These are phyloP conservation scores for Microplitis deprimator DNA, from an alignment of 2,888 invertebrate species.

Conservation along the genomic window DNA sequence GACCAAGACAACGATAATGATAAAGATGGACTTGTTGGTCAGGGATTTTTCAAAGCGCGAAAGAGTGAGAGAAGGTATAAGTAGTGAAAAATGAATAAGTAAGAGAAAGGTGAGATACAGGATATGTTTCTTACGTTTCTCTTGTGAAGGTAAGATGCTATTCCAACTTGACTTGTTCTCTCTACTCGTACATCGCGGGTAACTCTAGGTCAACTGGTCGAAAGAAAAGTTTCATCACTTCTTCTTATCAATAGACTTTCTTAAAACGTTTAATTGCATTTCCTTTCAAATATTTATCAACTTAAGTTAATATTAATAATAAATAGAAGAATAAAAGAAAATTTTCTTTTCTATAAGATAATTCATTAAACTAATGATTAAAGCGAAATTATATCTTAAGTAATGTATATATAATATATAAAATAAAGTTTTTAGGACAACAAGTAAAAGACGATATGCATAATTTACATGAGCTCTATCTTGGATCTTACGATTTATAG, in stretches of 20 bases:
- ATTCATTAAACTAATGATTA: conserved; percentile 8
- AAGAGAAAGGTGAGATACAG: conserved; percentile 15
- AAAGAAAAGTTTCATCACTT: conserved; percentile 53
- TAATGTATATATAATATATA: conserved; percentile 2
- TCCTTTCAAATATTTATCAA: background rate
- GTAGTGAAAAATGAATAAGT: conserved; percentile 20
- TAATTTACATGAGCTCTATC: conserved; percentile 32
- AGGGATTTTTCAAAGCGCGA: conserved; percentile 13
- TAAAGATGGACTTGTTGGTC: background rate
- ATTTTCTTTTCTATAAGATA: background rate
- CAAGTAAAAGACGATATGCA: conserved; percentile 39
- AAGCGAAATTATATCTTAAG: background rate
- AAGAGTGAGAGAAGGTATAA: background rate
- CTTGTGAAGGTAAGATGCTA: conserved; percentile 32
- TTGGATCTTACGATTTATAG: conserved; percentile 40
- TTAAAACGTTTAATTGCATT: background rate
- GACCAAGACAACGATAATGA: background rate
- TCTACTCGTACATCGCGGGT: conserved; percentile 38
- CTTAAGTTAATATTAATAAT: background rate
- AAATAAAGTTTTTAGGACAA: conserved; percentile 24
- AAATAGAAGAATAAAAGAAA: background rate
- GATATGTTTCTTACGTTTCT: conserved; percentile 5
- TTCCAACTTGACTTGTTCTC: background rate
- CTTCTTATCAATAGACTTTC: conserved; percentile 43
- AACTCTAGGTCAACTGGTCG: conserved; percentile 61